phyloP scores from a whole-genome alignment of 2,888 invertebrate species.

The Marasmarcha lunaedactyla region DNA sequence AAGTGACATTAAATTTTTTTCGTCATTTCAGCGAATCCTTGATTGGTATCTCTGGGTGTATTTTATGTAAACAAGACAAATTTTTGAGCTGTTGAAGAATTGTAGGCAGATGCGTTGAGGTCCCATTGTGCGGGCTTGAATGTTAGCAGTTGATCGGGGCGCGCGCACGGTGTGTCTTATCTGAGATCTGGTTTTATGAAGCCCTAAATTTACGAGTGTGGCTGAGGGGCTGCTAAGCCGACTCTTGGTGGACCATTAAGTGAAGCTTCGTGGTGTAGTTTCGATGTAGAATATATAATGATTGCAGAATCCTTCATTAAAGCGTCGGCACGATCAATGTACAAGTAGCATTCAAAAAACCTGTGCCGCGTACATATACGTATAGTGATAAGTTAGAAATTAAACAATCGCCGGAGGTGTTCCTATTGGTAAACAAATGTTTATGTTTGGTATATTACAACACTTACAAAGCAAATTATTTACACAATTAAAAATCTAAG shows the following conservation, averaged over 20 bases:
- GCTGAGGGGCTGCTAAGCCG: constrained; percentile 58
- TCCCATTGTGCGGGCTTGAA: constrained; percentile 55
- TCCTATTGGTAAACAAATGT: too few relatives aligned
- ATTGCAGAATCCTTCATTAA: too few relatives aligned
- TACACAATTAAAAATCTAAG: too few relatives aligned
- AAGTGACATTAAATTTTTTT: constrained; percentile 42
- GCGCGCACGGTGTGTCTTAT: constrained; percentile 63
- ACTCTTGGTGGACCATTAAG: constrained; percentile 30
- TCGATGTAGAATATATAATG: too few relatives aligned
- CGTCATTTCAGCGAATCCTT: constrained; percentile 38
- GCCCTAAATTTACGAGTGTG: constrained; percentile 71
- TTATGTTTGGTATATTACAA: too few relatives aligned
- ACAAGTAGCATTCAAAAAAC: too few relatives aligned
- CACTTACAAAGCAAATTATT: too few relatives aligned
- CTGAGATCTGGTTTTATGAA: constrained; percentile 70
- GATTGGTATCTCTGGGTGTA: constrained; percentile 57
- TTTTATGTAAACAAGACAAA: constrained; percentile 69
- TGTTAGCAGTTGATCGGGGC: constrained; percentile 65
- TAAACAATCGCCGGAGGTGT: too few relatives aligned
- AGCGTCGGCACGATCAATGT: background rate
- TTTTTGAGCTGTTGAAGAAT: constrained; percentile 45
- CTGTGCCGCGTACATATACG: too few relatives aligned
- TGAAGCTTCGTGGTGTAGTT: too few relatives aligned
- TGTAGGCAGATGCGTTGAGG: constrained; percentile 59
- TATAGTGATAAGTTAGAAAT: too few relatives aligned